phyloP scores from a whole-genome alignment of 2,888 invertebrate genomes.

The Acanthococcus lagerstroemiae region DNA sequence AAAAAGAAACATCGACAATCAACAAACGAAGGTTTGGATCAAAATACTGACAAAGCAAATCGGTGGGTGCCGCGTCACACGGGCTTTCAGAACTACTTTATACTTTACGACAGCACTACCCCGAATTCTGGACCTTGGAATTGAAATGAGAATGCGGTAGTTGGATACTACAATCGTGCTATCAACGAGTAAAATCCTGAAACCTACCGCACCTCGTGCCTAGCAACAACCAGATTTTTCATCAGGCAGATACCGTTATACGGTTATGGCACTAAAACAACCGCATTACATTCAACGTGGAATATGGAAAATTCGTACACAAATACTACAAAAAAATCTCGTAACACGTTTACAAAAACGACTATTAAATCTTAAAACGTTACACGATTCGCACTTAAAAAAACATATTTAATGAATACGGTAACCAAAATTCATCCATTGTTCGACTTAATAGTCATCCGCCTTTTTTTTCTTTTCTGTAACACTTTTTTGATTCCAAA shows the following conservation, averaged over 20 bases:
- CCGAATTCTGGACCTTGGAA: no score
- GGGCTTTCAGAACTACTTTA: no score
- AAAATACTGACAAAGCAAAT: no score
- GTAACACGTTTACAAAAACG: neutral
- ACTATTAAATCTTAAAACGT: neutral
- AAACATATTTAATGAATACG: neutral
- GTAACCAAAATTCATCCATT: neutral
- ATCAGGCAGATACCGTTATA: neutral
- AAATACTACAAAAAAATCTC: neutral
- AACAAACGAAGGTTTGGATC: no score
- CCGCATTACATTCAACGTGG: neutral
- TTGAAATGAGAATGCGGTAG: no score
- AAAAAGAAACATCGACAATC: no score
- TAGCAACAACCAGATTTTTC: neutral
- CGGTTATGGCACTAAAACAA: neutral
- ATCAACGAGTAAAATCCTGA: no score
- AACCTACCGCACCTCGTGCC: no score
- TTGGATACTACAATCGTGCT: no score
- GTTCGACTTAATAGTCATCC: neutral
- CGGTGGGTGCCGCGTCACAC: no score
- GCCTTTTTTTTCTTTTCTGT: no score
- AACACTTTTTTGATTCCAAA: neutral
- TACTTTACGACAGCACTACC: no score
- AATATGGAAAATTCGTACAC: neutral
- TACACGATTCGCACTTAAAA: neutral